Percentiles rank a stretch among this genome's conserved stretches.
phyloP scores from a whole-genome alignment of 2,113 vertebrate genomes.

The Pangasianodon hypophthalmus region DNA sequence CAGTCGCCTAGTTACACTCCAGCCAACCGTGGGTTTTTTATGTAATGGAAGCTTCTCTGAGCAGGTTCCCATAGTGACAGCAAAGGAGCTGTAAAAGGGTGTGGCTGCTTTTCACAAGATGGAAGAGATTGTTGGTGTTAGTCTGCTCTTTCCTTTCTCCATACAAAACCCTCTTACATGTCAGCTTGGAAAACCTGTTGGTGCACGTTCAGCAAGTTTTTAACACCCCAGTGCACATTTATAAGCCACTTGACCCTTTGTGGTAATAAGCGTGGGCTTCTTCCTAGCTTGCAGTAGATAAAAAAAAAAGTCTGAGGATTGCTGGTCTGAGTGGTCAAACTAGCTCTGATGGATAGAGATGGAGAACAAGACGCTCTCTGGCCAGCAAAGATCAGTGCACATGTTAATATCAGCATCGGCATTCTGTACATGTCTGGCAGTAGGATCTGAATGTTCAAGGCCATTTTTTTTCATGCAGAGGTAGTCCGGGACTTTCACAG shows the following conservation, averaged over 20 bases:
- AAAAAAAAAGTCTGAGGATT: conserved; percentile 39
- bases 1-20: conserved; percentile 51
- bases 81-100: conserved; percentile 42
- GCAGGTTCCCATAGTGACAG: conserved; percentile 53
- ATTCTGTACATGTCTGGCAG: neutral
- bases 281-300: conserved; percentile 19
- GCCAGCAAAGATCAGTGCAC: neutral
- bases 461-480: neutral
- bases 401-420: neutral
- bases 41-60: conserved; percentile 47
- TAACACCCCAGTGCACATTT: conserved; percentile 7
- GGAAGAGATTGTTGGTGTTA: conserved; percentile 20
- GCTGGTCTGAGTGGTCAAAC: conserved; percentile 21
- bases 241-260: conserved; percentile 40
- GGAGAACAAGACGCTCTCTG: neutral
- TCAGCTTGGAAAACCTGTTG: conserved; percentile 22
- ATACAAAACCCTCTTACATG: conserved; percentile 5
- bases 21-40: conserved; percentile 40
- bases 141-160: neutral
- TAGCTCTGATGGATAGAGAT: neutral
- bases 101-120: conserved; percentile 32
- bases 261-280: conserved; percentile 42
- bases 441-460: conserved; percentile 16
- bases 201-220: conserved; percentile 36
- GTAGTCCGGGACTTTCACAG: neutral